Percentiles rank a stretch among this genome's conserved stretches.
phyloP scores from a whole-genome alignment of 1,140 invertebrate genomes.

The Cyclina sinensis region DNA sequence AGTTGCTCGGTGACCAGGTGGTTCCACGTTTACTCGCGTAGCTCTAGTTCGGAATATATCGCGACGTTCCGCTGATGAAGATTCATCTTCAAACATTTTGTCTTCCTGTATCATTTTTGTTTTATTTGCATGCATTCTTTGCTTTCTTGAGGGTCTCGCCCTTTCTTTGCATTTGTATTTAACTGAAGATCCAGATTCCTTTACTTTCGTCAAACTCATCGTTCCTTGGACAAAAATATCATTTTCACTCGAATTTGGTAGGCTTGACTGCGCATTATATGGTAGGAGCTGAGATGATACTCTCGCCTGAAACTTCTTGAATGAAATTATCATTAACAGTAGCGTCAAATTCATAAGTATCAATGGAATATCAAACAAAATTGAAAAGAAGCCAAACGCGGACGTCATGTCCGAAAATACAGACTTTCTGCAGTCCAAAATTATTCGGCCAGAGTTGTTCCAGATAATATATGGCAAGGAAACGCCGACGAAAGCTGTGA shows the following conservation, averaged over 20 bases:
- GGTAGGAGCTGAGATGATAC: neutral
- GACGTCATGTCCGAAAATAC: neutral
- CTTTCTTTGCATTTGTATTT: neutral
- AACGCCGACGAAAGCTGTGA: neutral
- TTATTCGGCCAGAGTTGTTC: neutral
- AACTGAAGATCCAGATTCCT: no score
- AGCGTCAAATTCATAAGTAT: neutral
- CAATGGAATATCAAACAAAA: slow-evolving; percentile 18
- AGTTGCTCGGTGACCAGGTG: neutral
- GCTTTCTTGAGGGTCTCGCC: neutral
- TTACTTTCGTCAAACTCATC: neutral
- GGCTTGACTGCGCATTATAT: no score
- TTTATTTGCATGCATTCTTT: neutral
- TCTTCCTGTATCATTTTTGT: neutral
- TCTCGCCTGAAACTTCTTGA: neutral
- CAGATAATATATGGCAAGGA: slow-evolving; percentile 1
- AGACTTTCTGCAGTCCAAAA: neutral
- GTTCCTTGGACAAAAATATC: neutral
- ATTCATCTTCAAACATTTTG: neutral
- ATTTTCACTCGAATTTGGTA: neutral
- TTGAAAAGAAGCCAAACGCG: neutral
- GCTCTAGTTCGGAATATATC: neutral
- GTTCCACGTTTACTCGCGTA: neutral
- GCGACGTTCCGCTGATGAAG: neutral
- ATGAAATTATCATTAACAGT: neutral